Percentiles rank a stretch among this genome's conserved stretches.
Conservation (phyloP, 2,888 invertebrate species). For the Altica lythri region DNA sequence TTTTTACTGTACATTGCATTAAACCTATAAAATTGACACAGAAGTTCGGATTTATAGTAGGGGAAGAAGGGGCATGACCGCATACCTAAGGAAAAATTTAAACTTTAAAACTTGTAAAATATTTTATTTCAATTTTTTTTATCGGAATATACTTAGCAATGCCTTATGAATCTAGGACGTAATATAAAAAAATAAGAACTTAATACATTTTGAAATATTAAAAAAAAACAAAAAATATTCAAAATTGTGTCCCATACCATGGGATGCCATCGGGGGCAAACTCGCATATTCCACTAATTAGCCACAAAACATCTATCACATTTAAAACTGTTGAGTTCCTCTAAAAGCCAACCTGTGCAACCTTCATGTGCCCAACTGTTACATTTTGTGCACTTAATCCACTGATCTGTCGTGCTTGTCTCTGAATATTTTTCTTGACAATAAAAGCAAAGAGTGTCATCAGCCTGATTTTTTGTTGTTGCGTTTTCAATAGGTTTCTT, state of each 20-base stretch:
- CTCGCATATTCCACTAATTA: conserved; percentile 1
- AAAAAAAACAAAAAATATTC: neutral
- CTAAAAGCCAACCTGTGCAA: conserved; percentile 5
- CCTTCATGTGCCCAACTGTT: conserved; percentile 2
- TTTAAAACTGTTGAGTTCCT: conserved; percentile 4
- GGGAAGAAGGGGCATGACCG: neutral
- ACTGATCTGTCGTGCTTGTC: neutral
- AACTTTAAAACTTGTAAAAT: neutral
- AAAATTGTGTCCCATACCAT: neutral
- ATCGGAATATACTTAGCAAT: neutral
- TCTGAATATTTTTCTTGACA: conserved; percentile 7
- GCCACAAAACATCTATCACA: conserved; percentile 9
- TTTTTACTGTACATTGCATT: no score
- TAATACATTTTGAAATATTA: neutral
- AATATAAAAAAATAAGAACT: neutral
- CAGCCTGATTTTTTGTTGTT: conserved; percentile 5
- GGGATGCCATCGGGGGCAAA: neutral
- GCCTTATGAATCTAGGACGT: neutral
- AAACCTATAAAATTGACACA: no score
- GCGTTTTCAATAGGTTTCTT: neutral
- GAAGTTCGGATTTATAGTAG: no score
- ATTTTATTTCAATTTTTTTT: neutral
- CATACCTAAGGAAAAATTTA: neutral
- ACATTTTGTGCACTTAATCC: conserved; percentile 8
- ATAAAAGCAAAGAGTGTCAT: conserved; percentile 2